Base-by-base conservation (phyloP, 1,140 invertebrate genomes). In the Dinoponera quadriceps region DNA sequence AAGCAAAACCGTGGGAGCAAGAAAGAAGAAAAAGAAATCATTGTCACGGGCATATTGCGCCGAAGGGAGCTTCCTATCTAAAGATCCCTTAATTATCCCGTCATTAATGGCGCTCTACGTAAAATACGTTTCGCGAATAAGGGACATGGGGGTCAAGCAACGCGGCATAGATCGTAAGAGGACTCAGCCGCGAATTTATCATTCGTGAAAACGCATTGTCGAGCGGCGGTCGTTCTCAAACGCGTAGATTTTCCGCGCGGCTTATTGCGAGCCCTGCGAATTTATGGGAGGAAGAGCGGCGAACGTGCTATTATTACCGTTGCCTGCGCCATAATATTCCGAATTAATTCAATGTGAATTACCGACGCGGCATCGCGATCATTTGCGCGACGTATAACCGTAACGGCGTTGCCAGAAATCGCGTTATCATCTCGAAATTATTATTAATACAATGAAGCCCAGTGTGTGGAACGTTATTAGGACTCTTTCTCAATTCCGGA, bases 271-370 rank as follows among this genome's bases (percentile, higher is more conserved):
- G n/a, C 38, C 33, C 9, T 16, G 62, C 11, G 27, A 77, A 77
- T 77, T 77, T 77, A 77, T 54, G 44, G 13, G 60, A 9, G 55
- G 20, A 73, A 73, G 59, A 71, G 18, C 25, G 16, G 57, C 18
- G 14, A 57, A 18, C 25, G 25, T 29, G 20, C 29, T 16, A 29
- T 29, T 71, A 55, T 55, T 71, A 71, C 27, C 13, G 20, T 33
- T 22, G 5, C 16, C n/a, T 48, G 55, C 57, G 14, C 22, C 22
- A 60, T 27, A 18, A 77, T 66, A 66, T 77, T 66, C 60, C 38
- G 62, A 77, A 77, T 77, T 77, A 65, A 77, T 66, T 77, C 20
- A 54, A 65, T 74, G 72, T 77, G 65, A 75, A 65, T 65, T 33
- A 66, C 27, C 27, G 20, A 3, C 7, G 29, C 25, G 57, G 18